Percentiles rank a stretch among this genome's conserved stretches.
Evolutionary conservation across 2,888 invertebrate genomes (phyloP).

Genomic region (Idaea biselata): DNA sequence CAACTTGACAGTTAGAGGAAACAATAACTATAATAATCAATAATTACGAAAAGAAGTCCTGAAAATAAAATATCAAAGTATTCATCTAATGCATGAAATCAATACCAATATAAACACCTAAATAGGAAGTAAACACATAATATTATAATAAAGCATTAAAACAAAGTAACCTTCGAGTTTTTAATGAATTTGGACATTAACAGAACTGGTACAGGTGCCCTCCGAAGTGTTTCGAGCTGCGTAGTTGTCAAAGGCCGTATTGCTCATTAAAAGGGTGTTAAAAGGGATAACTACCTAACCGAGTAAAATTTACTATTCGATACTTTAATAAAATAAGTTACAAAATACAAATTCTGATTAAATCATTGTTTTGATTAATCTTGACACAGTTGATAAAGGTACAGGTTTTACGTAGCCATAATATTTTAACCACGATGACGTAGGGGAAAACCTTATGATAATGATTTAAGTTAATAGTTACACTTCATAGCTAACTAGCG

Average conservation of each 20-base stretch:
- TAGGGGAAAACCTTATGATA: not conserved
- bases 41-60: too few species aligned
- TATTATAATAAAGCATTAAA: not conserved
- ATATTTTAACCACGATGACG: not conserved
- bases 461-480: not conserved
- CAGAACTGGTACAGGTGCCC: not conserved
- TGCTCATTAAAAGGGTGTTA: not conserved
- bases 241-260: not conserved
- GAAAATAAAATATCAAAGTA: too few species aligned
- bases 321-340: not conserved
- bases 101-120: too few species aligned
- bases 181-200: not conserved
- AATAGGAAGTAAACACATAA: not conserved
- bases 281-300: not conserved
- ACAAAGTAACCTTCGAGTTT: not conserved
- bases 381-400: not conserved
- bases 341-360: not conserved
- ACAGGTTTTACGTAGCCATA: not conserved
- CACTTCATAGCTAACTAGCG: not conserved
- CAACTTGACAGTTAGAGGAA: too few species aligned
- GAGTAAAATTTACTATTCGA: too few species aligned
- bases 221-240: not conserved
- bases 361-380: not conserved
- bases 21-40: too few species aligned
- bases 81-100: too few species aligned